Base-by-base conservation (phyloP, 2,888 invertebrate species). In the Leptinotarsa juncta region DNA sequence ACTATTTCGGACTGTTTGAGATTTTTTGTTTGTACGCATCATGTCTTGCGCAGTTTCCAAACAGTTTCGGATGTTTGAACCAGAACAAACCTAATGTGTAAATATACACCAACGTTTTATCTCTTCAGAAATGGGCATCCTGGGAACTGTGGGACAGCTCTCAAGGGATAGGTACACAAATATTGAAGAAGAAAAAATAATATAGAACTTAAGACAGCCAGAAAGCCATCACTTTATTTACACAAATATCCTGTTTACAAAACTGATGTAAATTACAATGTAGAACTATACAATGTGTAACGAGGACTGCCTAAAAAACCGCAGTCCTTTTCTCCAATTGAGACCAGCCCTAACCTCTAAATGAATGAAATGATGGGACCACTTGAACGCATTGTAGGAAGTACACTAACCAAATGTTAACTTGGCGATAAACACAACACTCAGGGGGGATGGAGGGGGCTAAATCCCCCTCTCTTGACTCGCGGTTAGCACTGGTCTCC, bases 161-260 rank as follows among this genome's bases (percentile, higher is more conserved):
- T 51, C 51, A 5, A 16, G 51, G 2, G n/a, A n/a, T 16, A 16
- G 16, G 4, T 51, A 51, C 51, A 51, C 51, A 5, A n/a, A 15
- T 1, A 51, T 15, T 18, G 18, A 57, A 20, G n/a, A 23, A 4
- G 48, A 20, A 53, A 48, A 71, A 51, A 50, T 50, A 23, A 67
- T 53, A 16, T 72, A 78, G 77, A 84, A 83, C 81, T 81, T 82
- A 77, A 79, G 84, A 85, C 83, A 84, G 85, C 84, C 82, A 83
- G 77, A 82, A 80, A 84, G 86, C 85, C 83, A 83, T 81, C 85
- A 82, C 82, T 87, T 87, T 87, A 87, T 87, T 87, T 87, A 87
- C 86, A 87, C 85, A 87, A 87, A 87, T 86, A 82, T 79, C 78
- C 78, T 82, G 82, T 81, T 86, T 87, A 87, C 86, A 87, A 87